These are phyloP conservation scores for Leptogaster cylindrica DNA, from an alignment of 2,888 invertebrate species.

Conservation along the genomic window DNA sequence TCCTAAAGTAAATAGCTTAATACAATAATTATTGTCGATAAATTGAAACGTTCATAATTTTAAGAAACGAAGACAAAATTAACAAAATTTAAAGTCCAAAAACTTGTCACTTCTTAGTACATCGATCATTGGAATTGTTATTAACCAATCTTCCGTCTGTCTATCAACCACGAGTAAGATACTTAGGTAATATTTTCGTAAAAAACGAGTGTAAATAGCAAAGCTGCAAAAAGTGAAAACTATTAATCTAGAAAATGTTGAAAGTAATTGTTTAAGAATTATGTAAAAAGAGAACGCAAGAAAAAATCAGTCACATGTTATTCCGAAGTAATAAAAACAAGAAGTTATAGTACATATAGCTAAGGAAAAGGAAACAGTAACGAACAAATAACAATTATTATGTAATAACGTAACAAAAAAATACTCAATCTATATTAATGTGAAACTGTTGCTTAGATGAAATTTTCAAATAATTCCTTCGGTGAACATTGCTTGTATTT, in stretches of 20 bases:
- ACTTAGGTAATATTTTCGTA: conserved; percentile 39
- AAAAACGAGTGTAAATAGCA: conserved; percentile 5
- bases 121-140: too few relatives aligned
- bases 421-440: conserved; percentile 24
- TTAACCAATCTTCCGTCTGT: too few relatives aligned
- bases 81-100: too few relatives aligned
- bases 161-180: too few relatives aligned
- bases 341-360: background rate
- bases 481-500: background rate
- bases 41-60: too few relatives aligned
- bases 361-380: background rate
- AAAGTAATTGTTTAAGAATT: background rate
- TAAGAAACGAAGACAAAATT: too few relatives aligned
- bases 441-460: conserved; percentile 36
- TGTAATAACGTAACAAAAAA: conserved; percentile 8
- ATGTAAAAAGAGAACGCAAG: background rate
- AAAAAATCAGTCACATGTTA: background rate
- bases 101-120: too few relatives aligned
- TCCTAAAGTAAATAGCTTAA: too few relatives aligned
- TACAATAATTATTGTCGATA: too few relatives aligned
- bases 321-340: background rate
- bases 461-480: conserved; percentile 3
- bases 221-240: background rate
- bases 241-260: conserved; percentile 4
- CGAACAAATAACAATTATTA: too few relatives aligned